Evolutionary conservation across 2,113 vertebrate species (phyloP).

Genomic region (Spea multiplicata): DNA sequence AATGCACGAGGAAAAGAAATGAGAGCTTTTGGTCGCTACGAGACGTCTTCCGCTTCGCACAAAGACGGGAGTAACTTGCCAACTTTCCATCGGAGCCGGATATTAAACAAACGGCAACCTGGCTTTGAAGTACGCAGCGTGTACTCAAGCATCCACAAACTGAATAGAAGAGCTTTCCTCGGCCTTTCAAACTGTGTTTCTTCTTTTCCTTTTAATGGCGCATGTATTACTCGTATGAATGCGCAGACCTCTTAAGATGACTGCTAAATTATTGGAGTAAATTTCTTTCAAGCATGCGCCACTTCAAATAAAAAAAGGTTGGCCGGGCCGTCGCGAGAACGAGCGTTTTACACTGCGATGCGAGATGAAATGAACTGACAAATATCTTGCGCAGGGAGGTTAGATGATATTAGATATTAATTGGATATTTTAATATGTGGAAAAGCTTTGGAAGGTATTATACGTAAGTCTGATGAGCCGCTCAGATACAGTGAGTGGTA

Average conservation of each 20-base stretch:
- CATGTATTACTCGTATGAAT: constrained; percentile 18
- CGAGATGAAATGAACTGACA: too few relatives aligned
- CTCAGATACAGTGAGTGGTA: too few relatives aligned
- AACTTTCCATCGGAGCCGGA: not conserved
- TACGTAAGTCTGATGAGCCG: too few relatives aligned
- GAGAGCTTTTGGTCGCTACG: not conserved
- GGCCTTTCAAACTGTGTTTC: not conserved
- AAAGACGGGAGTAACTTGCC: not conserved
- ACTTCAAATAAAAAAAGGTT: not conserved
- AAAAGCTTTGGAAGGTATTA: too few relatives aligned
- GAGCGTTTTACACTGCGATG: too few relatives aligned
- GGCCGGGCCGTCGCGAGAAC: not conserved
- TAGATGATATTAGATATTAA: too few relatives aligned
- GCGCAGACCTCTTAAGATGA: constrained; percentile 1
- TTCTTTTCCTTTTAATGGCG: not conserved
- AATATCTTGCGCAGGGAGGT: too few relatives aligned
- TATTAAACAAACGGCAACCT: not conserved
- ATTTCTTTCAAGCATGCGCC: not conserved
- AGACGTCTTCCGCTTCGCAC: not conserved
- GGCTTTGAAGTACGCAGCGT: not conserved
- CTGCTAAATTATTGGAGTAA: constrained; percentile 21
- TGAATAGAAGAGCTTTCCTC: constrained; percentile 12
- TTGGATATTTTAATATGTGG: too few relatives aligned
- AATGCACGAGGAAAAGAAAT: not conserved
- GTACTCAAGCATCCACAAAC: constrained; percentile 21